Percentiles rank a stretch among this genome's conserved stretches.
Conservation (phyloP, 92 coral and sea anemone species). For the Muricea muricata region DNA sequence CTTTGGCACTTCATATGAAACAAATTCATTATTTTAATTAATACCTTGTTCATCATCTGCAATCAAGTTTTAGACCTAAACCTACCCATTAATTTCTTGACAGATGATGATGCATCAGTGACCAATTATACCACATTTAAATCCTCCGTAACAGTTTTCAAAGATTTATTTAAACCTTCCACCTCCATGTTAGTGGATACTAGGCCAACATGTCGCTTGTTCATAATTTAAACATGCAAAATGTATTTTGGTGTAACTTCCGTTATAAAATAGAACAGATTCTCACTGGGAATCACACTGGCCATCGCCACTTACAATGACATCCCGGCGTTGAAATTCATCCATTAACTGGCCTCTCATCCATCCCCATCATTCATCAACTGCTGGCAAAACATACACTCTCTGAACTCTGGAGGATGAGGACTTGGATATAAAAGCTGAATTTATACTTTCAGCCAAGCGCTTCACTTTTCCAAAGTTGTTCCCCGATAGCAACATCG, state of each 20-base stretch:
- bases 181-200: conserved; percentile 15
- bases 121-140: neutral
- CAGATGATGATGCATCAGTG: too few relatives aligned
- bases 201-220: conserved; percentile 55
- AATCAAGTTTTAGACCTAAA: neutral
- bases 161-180: too few relatives aligned
- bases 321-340: neutral
- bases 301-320: neutral
- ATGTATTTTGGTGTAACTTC: neutral
- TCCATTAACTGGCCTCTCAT: too few relatives aligned
- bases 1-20: too few relatives aligned
- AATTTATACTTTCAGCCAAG: too few relatives aligned
- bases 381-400: too few relatives aligned
- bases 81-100: neutral
- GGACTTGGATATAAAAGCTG: too few relatives aligned
- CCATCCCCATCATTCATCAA: neutral
- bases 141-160: too few relatives aligned
- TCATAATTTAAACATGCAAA: conserved; percentile 7
- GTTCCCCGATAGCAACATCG: neutral
- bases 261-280: neutral
- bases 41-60: too few relatives aligned
- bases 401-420: too few relatives aligned
- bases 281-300: neutral
- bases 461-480: too few relatives aligned
- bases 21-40: too few relatives aligned